These are phyloP conservation scores for Pocillopora meandrina DNA, from an alignment of 92 coral and sea anemone species.

Conservation along the genomic window DNA sequence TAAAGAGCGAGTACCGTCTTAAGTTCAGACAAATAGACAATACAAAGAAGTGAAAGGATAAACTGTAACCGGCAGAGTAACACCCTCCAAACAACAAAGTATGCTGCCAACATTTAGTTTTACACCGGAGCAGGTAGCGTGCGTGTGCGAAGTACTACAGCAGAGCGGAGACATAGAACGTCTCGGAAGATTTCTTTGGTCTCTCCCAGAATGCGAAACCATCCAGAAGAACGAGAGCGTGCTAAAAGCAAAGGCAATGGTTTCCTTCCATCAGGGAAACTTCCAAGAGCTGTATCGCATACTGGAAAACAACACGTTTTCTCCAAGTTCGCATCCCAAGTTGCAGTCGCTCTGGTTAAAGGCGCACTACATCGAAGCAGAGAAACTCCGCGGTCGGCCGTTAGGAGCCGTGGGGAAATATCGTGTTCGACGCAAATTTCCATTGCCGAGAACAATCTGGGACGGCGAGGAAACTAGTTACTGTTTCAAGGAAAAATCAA, in stretches of 20 bases:
- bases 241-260: conserved; percentile 95
- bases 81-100: conserved; percentile 41
- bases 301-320: conserved; percentile 96
- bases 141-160: conserved; percentile 98
- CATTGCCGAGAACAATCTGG: conserved; percentile 99
- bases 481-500: conserved; percentile 98
- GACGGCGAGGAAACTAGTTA: conserved; percentile 99
- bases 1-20: conserved; percentile 97
- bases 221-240: conserved; percentile 99
- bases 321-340: conserved; percentile 92
- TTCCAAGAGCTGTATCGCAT: conserved; percentile 99
- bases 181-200: conserved; percentile 99
- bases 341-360: conserved; percentile 99
- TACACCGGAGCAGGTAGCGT: conserved; percentile 99
- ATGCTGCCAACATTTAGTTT: conserved; percentile 99
- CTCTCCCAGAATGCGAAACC: conserved; percentile 98
- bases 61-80: conserved; percentile 63
- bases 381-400: conserved; percentile 97
- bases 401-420: conserved; percentile 99
- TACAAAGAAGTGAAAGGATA: conserved; percentile 92
- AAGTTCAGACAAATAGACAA: conserved; percentile 97
- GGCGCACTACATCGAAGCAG: conserved; percentile 99
- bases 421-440: conserved; percentile 99
- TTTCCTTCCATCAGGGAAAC: conserved; percentile 97
- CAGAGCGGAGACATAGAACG: conserved; percentile 99